A percentile compares a stretch with the other conserved stretches of the same genome.
These are phyloP conservation scores for Cyrtodaria siliqua DNA, from an alignment of 2,888 invertebrate species.

Conservation along the genomic window DNA sequence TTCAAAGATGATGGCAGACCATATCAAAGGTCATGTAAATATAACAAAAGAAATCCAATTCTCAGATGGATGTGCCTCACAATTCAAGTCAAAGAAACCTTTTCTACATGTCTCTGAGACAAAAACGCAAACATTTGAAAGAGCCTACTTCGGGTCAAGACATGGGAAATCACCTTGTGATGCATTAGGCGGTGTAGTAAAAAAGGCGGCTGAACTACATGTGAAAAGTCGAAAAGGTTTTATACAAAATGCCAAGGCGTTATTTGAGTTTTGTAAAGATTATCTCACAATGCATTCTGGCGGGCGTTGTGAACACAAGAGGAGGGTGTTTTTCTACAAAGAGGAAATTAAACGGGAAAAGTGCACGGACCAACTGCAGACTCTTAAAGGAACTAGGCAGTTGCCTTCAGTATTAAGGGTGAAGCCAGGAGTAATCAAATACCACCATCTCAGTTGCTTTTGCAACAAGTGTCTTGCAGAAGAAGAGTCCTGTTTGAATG, in stretches of 20 bases:
- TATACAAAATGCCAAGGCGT: constrained; percentile 27
- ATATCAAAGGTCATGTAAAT: constrained; percentile 14
- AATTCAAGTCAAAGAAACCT: constrained; percentile 43
- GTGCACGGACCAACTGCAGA: neutral
- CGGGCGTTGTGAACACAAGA: constrained; percentile 40
- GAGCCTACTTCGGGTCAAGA: constrained; percentile 39
- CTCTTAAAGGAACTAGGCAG: constrained; percentile 36
- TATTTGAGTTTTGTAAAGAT: constrained; percentile 32
- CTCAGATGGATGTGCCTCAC: constrained; percentile 35
- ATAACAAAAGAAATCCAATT: constrained; percentile 33
- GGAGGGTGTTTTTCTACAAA: constrained; percentile 32
- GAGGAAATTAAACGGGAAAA: constrained; percentile 13
- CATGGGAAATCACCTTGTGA: constrained; percentile 42
- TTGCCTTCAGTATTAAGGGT: constrained; percentile 34
- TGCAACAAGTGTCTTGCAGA: constrained; percentile 17
- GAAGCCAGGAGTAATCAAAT: constrained; percentile 26
- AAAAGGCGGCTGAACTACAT: constrained; percentile 31
- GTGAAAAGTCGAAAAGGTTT: constrained; percentile 36
- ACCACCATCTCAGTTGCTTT: constrained; percentile 35
- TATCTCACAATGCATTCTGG: constrained; percentile 19
- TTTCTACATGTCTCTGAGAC: constrained; percentile 29
- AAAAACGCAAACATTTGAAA: constrained; percentile 22
- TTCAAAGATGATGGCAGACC: constrained; percentile 13
- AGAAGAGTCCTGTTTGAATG: constrained; percentile 12
- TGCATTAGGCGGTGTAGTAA: constrained; percentile 33